Percentiles rank a stretch among this genome's conserved stretches.
phyloP scores from a whole-genome alignment of 2,888 invertebrate genomes.

The Drosophila quasianomalipes region DNA sequence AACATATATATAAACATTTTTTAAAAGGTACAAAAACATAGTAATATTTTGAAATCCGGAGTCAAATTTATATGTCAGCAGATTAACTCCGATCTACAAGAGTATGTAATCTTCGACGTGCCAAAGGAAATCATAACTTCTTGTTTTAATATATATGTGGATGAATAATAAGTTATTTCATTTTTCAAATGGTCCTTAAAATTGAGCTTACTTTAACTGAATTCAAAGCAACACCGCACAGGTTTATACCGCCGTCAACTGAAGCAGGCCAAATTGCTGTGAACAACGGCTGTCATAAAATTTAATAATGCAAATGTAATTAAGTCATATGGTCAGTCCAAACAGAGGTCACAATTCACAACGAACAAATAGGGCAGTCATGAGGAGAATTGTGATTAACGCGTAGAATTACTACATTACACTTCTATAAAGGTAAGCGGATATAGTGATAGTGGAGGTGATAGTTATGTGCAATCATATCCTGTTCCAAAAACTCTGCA shows the following conservation, averaged over 20 bases:
- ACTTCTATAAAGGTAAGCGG: not conserved
- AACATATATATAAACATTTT: not conserved
- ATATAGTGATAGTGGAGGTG: not conserved
- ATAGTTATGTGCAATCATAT: slow-evolving; percentile 17
- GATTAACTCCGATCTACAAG: not conserved
- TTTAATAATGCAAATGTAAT: slow-evolving; percentile 84
- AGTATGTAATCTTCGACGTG: not conserved
- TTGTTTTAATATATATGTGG: not conserved
- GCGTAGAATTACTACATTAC: slow-evolving; percentile 33
- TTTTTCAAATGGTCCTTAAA: slow-evolving; percentile 4
- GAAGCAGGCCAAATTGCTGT: slow-evolving; percentile 38
- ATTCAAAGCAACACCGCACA: slow-evolving; percentile 39
- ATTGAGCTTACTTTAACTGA: not conserved
- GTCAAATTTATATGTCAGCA: not conserved
- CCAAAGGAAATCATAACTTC: not conserved
- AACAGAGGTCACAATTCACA: slow-evolving; percentile 29
- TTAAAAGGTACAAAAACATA: not conserved
- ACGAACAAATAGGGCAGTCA: slow-evolving; percentile 10
- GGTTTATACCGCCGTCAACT: slow-evolving; percentile 3
- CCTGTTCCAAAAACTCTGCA: slow-evolving; percentile 14
- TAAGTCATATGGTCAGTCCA: slow-evolving; percentile 72
- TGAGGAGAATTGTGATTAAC: not conserved
- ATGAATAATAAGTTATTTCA: not conserved
- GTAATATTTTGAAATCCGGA: not conserved
- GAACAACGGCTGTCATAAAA: slow-evolving; percentile 79